Base-by-base conservation (phyloP, 53 echinoderm and acorn worm genomes). In the Patiria pectinifera region DNA sequence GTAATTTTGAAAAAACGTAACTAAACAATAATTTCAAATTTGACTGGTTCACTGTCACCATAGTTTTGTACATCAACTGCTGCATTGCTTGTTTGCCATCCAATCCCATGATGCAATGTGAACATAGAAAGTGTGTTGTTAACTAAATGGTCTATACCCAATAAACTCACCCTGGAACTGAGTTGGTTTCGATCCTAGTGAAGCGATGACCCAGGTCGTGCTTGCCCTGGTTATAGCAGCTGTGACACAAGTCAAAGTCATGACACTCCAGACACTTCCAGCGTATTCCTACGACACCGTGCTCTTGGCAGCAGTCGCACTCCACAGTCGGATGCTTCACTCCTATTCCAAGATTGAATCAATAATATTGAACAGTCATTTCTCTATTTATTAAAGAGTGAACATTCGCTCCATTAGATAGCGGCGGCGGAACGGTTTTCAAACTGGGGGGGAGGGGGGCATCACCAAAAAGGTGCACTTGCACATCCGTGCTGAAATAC, bases 171-270 rank as follows among this genome's bases (percentile, higher is more conserved):
- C 88, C 88, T 26, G 78, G 59, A 4, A 77, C 62, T 14, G 26
- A 21, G 45, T 78, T 45, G 35, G 78, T 26, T 0, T 88, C 88
- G 60, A 88, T 88, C 59, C 88, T 88, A 10, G 21, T 19, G 44
- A 94, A 94, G 48, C 16, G 59, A 77, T 93, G 91, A 1, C 45
- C 62, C 12, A 91, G 14, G 53, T 91, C 85, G 59, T 93, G 93
- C 69, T 93, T 91, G 23, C 84, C 93, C 43, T 89, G 78, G 74
- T 89, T 77, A 84, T 93, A 93, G 43, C 93, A 93, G 18, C 15
- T 78, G 53, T 85, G 72, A 44, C 93, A 93, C 48, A 93, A 16
- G 69, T 93, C 93, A 48, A 82, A 93, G 77, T 93, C 80, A 22
- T 49, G 23, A 79, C 93, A 93, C 43, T 84, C 77, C 6, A 22